These are phyloP conservation scores for Tyrophagus putrescentiae DNA, from an alignment of 1,140 invertebrate genomes.

Conservation along the genomic window DNA sequence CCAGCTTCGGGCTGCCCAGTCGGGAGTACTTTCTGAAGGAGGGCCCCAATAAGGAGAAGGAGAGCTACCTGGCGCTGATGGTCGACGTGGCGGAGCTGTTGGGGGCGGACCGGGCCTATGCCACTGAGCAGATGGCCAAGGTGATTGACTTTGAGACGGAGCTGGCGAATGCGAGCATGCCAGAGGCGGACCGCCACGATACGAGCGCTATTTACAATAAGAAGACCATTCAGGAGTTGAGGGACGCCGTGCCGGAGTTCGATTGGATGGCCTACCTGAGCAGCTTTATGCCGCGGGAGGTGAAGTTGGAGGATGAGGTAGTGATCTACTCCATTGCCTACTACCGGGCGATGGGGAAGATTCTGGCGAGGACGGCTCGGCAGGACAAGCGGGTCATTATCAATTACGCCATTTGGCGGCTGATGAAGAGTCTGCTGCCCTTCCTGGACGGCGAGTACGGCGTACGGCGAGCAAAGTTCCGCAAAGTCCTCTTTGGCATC, in stretches of 20 bases:
- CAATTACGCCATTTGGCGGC: constrained; percentile 52
- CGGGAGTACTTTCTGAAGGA: constrained; percentile 62
- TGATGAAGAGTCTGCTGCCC: constrained; percentile 50
- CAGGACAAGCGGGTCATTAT: constrained; percentile 41
- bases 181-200: constrained; percentile 65
- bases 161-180: constrained; percentile 53
- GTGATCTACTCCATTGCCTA: constrained; percentile 21
- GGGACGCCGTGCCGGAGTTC: constrained; percentile 20
- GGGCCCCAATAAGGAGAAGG: constrained; percentile 33
- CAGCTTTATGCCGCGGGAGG: constrained; percentile 18
- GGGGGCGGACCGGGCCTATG: constrained; percentile 39
- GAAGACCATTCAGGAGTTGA: constrained; percentile 17
- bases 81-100: constrained; percentile 36
- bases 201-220: constrained; percentile 43
- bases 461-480: constrained; percentile 56
- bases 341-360: constrained; percentile 15
- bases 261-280: constrained; percentile 23
- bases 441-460: constrained; percentile 69
- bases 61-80: constrained; percentile 62
- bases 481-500: constrained; percentile 59
- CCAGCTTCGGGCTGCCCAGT: constrained; percentile 64
- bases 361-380: not conserved
- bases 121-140: constrained; percentile 48
- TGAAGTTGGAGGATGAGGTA: constrained; percentile 14
- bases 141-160: constrained; percentile 66